phyloP scores from a whole-genome alignment of 2,888 invertebrate genomes.

The Parasteatoda lunata region DNA sequence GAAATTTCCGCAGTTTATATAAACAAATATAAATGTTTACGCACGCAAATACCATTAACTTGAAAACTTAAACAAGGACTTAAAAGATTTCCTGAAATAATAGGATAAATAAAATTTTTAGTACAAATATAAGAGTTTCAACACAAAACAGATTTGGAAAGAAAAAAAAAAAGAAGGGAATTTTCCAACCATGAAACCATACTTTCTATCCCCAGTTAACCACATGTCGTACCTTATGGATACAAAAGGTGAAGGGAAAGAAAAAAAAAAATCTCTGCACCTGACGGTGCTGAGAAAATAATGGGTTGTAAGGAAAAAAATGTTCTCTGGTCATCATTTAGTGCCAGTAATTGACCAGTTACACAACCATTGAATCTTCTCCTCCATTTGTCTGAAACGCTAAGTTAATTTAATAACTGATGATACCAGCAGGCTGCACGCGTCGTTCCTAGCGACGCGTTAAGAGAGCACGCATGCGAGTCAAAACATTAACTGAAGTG shows the following conservation, averaged over 20 bases:
- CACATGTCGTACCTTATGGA: too few species aligned
- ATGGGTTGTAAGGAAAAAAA: conserved; percentile 37
- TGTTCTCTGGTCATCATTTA: conserved; percentile 35
- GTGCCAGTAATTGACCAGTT: conserved; percentile 58
- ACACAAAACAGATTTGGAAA: too few species aligned
- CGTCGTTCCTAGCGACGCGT: conserved; percentile 6
- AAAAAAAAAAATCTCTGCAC: conserved; percentile 16
- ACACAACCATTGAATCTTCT: conserved; percentile 13
- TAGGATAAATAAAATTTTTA: too few species aligned
- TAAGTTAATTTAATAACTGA: conserved; percentile 61
- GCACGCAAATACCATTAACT: too few species aligned
- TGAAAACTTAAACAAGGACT: too few species aligned
- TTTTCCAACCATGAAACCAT: too few species aligned
- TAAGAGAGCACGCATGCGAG: conserved; percentile 7
- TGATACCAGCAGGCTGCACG: conserved; percentile 45
- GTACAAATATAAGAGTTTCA: too few species aligned
- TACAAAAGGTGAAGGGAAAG: not conserved
- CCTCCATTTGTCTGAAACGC: conserved; percentile 18
- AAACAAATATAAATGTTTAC: too few species aligned
- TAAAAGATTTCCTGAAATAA: too few species aligned
- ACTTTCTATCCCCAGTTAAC: too few species aligned
- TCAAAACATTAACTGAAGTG: not conserved
- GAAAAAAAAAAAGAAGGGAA: too few species aligned
- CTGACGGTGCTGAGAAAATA: conserved; percentile 35
- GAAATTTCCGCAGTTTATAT: too few species aligned